Evolutionary conservation across 2,797 vertebrate genomes (phyloP).

Genomic region (Crocodylus rhombifer): DNA sequence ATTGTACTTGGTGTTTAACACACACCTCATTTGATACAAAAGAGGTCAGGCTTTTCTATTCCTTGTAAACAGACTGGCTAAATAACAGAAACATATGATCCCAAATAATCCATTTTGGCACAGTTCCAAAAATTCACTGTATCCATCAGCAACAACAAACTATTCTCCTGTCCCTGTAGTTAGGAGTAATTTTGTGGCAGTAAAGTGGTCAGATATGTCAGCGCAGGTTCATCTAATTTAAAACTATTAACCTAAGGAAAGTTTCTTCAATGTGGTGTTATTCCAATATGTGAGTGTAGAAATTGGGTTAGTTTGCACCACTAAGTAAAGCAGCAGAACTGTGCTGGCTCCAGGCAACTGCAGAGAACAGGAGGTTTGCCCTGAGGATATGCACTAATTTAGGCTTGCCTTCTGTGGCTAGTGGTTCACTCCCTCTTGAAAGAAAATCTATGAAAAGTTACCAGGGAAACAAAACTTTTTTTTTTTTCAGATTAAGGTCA

Average conservation of each 20-base stretch:
- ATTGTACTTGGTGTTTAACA: not conserved
- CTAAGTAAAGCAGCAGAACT: constrained; percentile 52
- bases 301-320: constrained; percentile 54
- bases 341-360: constrained; percentile 58
- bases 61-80: not conserved
- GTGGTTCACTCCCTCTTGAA: constrained; percentile 57
- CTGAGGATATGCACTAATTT: constrained; percentile 71
- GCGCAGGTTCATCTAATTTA: not conserved
- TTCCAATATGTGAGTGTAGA: constrained; percentile 40
- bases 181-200: not conserved
- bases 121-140: not conserved
- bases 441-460: constrained; percentile 56
- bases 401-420: constrained; percentile 65
- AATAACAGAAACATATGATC: not conserved
- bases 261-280: not conserved
- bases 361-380: constrained; percentile 64
- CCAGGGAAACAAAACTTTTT: constrained; percentile 49
- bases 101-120: not conserved
- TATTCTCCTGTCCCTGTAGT: not conserved
- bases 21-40: not conserved
- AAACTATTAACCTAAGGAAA: not conserved
- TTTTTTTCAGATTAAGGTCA: constrained; percentile 58
- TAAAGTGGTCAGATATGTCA: not conserved
- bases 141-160: not conserved
- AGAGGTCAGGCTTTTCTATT: not conserved